Base-by-base conservation (phyloP, 30 jellyfish, hydroid and myxozoan species). In the Pseudorhiza aurosa region DNA sequence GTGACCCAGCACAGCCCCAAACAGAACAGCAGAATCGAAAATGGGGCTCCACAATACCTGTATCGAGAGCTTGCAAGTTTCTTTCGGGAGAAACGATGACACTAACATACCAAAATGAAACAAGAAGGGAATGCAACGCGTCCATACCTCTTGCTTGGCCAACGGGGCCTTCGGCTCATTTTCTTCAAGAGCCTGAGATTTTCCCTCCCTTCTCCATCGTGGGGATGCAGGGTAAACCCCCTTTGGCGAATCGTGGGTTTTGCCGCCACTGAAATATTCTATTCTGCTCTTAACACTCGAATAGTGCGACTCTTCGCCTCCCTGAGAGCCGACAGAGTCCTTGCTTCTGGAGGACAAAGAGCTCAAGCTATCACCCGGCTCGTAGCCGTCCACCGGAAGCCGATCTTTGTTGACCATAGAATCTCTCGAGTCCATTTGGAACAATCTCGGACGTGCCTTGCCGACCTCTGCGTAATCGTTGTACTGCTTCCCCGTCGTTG, bases 281-380 rank as follows among this genome's bases (percentile, higher is more conserved):
- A 88, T 57, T 65, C 75, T 77, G 26, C 60, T 81, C 50, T 59
- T 68, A 2, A 75, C 81, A 32, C 79, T 51, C 8, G 75, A 30
- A 32, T 12, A 50, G 15, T 59, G 88, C 50, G 50, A 12, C 27
- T 91, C 95, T 11, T 62, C 90, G 2, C 87, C 96, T 1, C 87
- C 89, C 77, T 76, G 96, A 14, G 98, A 92, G 5, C 98, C 98
- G 31, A 74, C 22, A 1, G 98, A 92, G 19, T 92, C 98, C 56
- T 85, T 92, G 50, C 98, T 92, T 62, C 80, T 83, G 22, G 96
- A 85, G 0, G 98, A 92, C 77, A 84, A 29, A 0, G 94, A 79
- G 29, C 98, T 91, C 72, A 91, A 36, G 43, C 96, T 91, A 70
- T 91, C 98, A 30, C 96, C 96, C 22, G 96, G 92, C 36, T 91